phyloP scores from a whole-genome alignment of 2,797 vertebrate species.

The Rhinichthys osculus region DNA sequence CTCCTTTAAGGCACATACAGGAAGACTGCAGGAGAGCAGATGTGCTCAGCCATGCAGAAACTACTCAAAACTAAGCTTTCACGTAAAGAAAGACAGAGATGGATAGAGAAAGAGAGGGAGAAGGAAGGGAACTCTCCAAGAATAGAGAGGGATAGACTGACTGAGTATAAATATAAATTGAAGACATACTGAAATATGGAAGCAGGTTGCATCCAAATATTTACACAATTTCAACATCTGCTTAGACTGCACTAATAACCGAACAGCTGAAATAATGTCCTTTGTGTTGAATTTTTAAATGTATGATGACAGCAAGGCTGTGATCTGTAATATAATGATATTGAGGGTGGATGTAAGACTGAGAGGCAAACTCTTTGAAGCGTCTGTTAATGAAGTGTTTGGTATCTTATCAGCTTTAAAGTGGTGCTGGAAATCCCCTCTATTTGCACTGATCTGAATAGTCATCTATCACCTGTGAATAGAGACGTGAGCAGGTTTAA shows the following conservation, averaged over 20 bases:
- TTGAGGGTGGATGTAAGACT: neutral
- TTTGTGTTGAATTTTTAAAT: neutral
- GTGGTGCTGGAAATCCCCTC: neutral
- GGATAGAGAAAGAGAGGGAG: neutral
- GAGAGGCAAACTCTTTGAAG: neutral
- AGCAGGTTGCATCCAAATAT: neutral
- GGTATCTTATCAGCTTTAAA: neutral
- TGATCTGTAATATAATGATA: neutral
- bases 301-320: neutral
- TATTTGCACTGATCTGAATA: neutral
- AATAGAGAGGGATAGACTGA: neutral
- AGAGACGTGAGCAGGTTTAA: conserved; percentile 15
- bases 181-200: neutral
- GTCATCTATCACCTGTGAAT: conserved; percentile 22
- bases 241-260: neutral
- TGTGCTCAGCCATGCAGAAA: neutral
- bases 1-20: neutral
- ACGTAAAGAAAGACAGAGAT: neutral
- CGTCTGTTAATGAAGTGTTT: neutral
- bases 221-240: neutral
- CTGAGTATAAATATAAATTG: neutral
- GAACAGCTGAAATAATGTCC: neutral
- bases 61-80: neutral
- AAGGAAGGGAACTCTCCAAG: neutral
- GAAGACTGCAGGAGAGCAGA: neutral